Evolutionary conservation across 2,113 vertebrate species (phyloP), one percentile per base, ranked within the genome.

Genomic region (Mugil cephalus): DNA sequence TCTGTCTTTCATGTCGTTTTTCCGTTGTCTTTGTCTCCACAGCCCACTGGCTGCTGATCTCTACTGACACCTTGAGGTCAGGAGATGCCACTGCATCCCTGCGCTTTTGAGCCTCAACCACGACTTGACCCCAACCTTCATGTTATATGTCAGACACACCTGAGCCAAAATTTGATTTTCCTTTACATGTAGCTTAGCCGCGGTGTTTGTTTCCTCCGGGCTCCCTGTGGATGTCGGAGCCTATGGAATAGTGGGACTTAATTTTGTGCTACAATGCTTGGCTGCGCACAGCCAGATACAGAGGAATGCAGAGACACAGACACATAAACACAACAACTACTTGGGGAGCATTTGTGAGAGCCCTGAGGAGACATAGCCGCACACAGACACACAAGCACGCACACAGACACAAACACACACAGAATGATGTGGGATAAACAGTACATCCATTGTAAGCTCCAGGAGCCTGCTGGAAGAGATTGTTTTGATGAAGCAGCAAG

Each of bases 51-150:
- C 86, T 63, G 84, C 74, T 94, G 89, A 92, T 87, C 87, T 91
- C 79, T 86, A 91, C 90, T 93, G 84, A 88, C 93, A 92, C 91
- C 93, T 84, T 65, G 85, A 88, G 94, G 90, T 74, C 71, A 69
- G 60, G 42, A 67, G 13, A 64, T n/a, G 79, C 40, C 51, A 71
- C 81, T 92, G 86, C 88, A 90, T 63, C 7, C 2, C 56, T 36
- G 4, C 47, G 14, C 19, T 79, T 10, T 11, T 18, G 30, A 63
- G 11, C 50, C 53, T 70, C 42, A 38, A 54, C 36, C 42, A 35
- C 8, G 60, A 50, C 42, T 70, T 77, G 79, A 88, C 81, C 79
- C 64, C 70, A 35, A 80, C 74, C 74, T 74, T 79, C 4, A 64
- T 73, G 58, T 72, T 74, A 63, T 10, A 52, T 55, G 60, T 53